Evolutionary conservation across 2,113 vertebrate genomes (phyloP).

Genomic region (Tauraco erythrolophus): DNA sequence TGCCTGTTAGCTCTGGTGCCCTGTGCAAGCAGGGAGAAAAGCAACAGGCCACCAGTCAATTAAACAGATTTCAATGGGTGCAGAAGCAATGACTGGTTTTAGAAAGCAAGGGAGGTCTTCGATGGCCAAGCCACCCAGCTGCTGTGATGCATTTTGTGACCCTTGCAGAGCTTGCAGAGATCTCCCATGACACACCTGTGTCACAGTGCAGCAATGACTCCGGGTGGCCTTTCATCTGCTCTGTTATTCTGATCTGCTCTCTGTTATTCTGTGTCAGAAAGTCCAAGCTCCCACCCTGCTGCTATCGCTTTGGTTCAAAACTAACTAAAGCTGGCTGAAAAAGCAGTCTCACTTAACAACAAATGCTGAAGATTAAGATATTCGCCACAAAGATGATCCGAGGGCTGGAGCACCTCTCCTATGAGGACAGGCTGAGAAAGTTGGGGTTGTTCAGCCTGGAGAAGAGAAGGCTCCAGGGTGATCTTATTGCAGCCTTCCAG

Average conservation of each 20-base stretch:
- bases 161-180: neutral
- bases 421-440: no score
- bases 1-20: rapidly evolving
- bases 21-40: neutral
- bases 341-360: neutral
- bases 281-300: neutral
- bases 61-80: neutral
- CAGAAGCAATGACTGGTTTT: neutral
- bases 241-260: neutral
- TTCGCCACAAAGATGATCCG: no score
- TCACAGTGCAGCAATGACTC: neutral
- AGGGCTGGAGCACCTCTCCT: no score
- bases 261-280: neutral
- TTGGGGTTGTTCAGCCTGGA: no score
- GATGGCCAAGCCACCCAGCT: neutral
- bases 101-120: neutral
- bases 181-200: neutral
- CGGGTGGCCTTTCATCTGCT: neutral
- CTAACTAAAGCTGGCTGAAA: neutral
- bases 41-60: neutral
- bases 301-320: neutral
- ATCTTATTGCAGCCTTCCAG: no score
- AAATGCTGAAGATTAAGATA: neutral
- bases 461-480: no score
- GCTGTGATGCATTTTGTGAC: neutral